Evolutionary conservation across 1,140 invertebrate species (phyloP), one percentile per base, ranked within the genome.

Genomic region (Bombus confusus): DNA sequence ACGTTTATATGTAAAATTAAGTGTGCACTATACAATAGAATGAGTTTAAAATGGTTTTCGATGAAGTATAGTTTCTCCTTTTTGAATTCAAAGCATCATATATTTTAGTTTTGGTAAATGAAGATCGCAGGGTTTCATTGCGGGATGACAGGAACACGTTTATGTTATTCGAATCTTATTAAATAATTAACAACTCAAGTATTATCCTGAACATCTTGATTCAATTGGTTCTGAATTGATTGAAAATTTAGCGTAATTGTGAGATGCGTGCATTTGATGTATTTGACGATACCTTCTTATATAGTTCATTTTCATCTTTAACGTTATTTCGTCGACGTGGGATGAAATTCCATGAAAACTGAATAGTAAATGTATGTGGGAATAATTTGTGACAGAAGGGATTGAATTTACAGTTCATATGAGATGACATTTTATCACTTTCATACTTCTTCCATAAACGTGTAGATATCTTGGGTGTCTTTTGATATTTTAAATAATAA

Each of bases 401-500:
- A 47, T 15, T 9, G 15, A 59, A 68, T 71, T 28, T 43, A 34
- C 15, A 25, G n/a, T 43, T 43, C 8, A 41, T 78, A 31, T 37
- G 13, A 72, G 72, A 18, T 62, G 31, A 52, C 18, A 57, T 68
- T 77, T 69, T 31, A 76, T 39, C n/a, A 15, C 31, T 78, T 69
- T 28, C 25, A 39, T 62, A 37, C 8, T 31, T 71, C 15, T 39
- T 47, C 25, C 47, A 31, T 34, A 34, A 31, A 72, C 41, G 28
- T 9, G 59, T 59, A 69, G 68, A 15, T 72, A 37, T 59, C n/a
- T 84, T 79, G 47, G 39, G 13, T 78, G 82, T 78, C 22, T 84
- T 84, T 79, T 69, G 57, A 84, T 84, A 84, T 41, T 84, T 84
- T 59, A 78, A 78, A 39, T 78, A 84, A 84, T 79, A 79, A 84